Conservation (phyloP, 35 echinoderm and acorn worm genomes). For the Heliocidaris erythrogramma region DNA sequence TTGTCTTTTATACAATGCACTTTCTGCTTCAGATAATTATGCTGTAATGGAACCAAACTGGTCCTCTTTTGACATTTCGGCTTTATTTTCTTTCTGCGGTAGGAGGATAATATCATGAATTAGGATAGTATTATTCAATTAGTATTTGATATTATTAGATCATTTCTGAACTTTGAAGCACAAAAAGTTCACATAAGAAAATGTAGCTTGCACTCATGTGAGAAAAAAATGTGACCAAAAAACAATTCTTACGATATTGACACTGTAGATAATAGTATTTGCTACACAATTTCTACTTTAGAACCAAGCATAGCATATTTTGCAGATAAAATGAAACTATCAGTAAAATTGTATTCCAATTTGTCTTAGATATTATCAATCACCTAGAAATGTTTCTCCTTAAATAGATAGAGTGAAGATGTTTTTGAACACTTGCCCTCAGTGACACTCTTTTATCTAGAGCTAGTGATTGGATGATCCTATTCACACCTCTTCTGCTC, state of each 20-base stretch:
- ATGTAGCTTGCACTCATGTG: background rate
- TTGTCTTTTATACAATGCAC: background rate
- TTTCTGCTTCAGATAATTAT: background rate
- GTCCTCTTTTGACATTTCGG: too few species aligned
- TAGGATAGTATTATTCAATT: background rate
- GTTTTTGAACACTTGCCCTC: background rate
- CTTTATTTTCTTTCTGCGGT: background rate
- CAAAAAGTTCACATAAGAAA: background rate
- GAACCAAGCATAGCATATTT: background rate
- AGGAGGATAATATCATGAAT: background rate
- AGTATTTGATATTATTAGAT: background rate
- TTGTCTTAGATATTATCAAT: background rate
- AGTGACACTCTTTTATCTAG: background rate
- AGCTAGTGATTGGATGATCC: slow-evolving; percentile 8
- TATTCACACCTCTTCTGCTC: background rate
- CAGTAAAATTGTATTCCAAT: background rate
- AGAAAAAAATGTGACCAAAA: background rate
- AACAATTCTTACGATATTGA: background rate
- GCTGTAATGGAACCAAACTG: background rate
- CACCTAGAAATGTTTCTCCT: background rate
- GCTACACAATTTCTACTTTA: background rate
- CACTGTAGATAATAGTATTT: background rate
- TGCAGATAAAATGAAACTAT: background rate
- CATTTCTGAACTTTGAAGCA: background rate
- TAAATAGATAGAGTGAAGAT: background rate